Evolutionary conservation across 2,797 vertebrate species (phyloP).

Genomic region (Uromys caudimaculatus): DNA sequence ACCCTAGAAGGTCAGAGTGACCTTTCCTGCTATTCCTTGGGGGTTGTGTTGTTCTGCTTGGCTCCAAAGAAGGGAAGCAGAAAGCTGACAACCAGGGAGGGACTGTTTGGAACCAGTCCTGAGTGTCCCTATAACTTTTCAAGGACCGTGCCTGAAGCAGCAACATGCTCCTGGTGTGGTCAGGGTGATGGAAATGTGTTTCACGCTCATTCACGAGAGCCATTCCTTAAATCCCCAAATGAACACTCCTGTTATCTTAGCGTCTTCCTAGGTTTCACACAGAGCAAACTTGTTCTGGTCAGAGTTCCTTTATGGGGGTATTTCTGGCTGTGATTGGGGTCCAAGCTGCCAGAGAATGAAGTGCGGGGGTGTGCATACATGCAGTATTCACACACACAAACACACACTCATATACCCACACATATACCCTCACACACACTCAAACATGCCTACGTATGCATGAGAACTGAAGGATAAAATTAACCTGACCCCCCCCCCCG

Average conservation of each 20-base stretch:
- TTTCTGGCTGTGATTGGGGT: background rate
- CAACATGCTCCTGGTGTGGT: background rate
- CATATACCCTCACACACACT: background rate
- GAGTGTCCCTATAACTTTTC: background rate
- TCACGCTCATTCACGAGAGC: background rate
- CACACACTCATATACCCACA: background rate
- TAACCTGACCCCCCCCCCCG: too few species aligned
- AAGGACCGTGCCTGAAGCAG: background rate
- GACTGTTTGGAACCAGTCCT: background rate
- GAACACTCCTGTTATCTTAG: background rate
- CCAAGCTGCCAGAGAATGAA: background rate
- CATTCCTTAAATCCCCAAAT: too few species aligned
- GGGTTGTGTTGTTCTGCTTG: background rate
- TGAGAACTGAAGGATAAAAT: background rate
- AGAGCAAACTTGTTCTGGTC: background rate
- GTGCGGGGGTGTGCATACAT: background rate
- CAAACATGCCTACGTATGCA: rapidly evolving
- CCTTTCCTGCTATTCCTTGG: background rate
- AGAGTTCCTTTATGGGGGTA: background rate
- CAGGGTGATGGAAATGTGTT: background rate
- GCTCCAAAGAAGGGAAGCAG: background rate
- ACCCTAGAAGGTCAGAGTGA: background rate
- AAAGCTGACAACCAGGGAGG: background rate
- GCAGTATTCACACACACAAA: background rate
- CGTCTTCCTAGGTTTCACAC: background rate